Base-by-base conservation (phyloP, 2,113 vertebrate genomes). In the Typhlomys cinereus region DNA sequence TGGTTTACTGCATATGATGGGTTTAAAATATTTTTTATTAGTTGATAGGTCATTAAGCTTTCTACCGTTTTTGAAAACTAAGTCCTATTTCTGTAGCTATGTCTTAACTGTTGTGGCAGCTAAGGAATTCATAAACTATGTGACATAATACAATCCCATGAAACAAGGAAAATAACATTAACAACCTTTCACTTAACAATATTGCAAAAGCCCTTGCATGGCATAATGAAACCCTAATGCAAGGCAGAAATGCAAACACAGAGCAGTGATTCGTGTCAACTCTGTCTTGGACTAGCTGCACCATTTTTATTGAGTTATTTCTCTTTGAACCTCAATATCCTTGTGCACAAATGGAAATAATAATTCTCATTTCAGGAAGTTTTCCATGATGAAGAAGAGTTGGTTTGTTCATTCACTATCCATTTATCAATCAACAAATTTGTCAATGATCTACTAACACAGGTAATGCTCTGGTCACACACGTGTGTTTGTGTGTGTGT, bases 41-140 rank as follows among this genome's bases (percentile, higher is more conserved):
- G 69, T 21, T 90, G 59, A 66, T 86, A 67, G 46, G 25, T 78
- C 25, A 67, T 92, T 83, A 89, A 86, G 3, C 44, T 18, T 62
- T 88, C 85, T 83, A 79, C n/a, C 91, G 18, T 89, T 61, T 85
- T 31, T 91, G 69, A 88, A 92, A 78, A 20, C 34, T n/a, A 87
- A 86, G 2, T 17, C 20, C 27, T 92, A 83, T 73, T 81, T 81
- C 57, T 90, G 11, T 11, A 50, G 29, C 4, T 78, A 83, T 54
- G 89, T 90, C 59, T 74, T 87, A 85, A 84, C 66, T 87, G 50
- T 48, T 7, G 1, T 67, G 54, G 82, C 14, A 94, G 76, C 27
- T 84, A 46, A 91, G 27, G n/a, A 89, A 59, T 91, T 90, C 48
- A 93, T n/a, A 73, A 91, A 59, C 71, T 52, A 36, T 71, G 6